These are phyloP conservation scores for Drosophila aldrichi DNA, from an alignment of 2,888 invertebrate species.

Conservation along the genomic window DNA sequence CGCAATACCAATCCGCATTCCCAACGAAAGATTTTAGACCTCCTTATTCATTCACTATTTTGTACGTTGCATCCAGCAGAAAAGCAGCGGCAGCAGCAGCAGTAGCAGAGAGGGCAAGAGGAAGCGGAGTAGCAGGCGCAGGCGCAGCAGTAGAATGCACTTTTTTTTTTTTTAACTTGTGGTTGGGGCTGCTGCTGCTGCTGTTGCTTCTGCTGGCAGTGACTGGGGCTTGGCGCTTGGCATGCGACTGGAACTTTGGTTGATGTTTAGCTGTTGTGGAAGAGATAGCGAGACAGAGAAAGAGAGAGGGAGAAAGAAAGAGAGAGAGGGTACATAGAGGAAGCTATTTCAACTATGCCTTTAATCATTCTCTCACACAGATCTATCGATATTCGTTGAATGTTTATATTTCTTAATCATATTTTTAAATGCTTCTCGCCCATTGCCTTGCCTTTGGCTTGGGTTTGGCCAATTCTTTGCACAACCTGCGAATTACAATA, in stretches of 20 bases:
- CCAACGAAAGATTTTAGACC: constrained; percentile 80
- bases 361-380: constrained; percentile 26
- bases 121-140: constrained; percentile 18
- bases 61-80: constrained; percentile 49
- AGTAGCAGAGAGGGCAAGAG: not conserved
- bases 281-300: not conserved
- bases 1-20: constrained; percentile 83
- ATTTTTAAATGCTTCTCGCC: constrained; percentile 16
- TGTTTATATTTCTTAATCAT: not conserved
- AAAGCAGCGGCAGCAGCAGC: constrained; percentile 10
- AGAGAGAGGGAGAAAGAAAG: not conserved
- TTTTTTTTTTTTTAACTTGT: constrained; percentile 45
- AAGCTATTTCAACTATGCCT: constrained; percentile 42
- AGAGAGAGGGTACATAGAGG: not conserved
- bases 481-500: constrained; percentile 68
- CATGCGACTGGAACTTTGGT: constrained; percentile 62
- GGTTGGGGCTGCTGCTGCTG: constrained; percentile 26
- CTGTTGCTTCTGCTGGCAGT: constrained; percentile 26
- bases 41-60: constrained; percentile 85
- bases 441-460: constrained; percentile 16
- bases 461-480: constrained; percentile 29
- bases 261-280: constrained; percentile 1
- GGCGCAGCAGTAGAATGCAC: constrained; percentile 39
- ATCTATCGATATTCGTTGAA: constrained; percentile 14
- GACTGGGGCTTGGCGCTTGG: constrained; percentile 59